Percentiles rank a stretch among this genome's conserved stretches.
Conservation (phyloP, 2,888 invertebrate species). For the Polylopha cassiicola region DNA sequence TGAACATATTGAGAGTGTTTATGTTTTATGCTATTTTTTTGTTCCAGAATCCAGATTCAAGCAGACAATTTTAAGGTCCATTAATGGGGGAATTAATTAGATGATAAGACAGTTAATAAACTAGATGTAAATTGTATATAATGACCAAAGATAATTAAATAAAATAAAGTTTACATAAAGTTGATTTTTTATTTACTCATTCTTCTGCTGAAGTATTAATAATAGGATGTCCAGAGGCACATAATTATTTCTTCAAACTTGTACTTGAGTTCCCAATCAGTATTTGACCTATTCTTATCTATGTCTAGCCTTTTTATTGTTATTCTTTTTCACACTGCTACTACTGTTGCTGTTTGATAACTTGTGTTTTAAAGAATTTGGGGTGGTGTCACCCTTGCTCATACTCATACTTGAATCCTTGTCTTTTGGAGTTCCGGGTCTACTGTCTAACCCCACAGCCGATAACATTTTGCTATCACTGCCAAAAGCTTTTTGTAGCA, state of each 20-base stretch:
- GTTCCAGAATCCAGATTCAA: slow-evolving; percentile 70
- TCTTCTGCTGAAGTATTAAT: slow-evolving; percentile 2
- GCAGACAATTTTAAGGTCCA: slow-evolving; percentile 54
- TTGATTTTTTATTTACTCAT: slow-evolving; percentile 16
- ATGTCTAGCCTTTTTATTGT: slow-evolving; percentile 89
- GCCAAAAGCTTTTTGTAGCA: slow-evolving; percentile 62
- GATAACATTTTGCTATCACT: slow-evolving; percentile 63
- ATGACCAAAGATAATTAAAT: slow-evolving; percentile 14
- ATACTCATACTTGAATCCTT: slow-evolving; percentile 54
- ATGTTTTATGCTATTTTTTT: slow-evolving; percentile 20
- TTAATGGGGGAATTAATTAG: slow-evolving; percentile 46
- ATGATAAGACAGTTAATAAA: slow-evolving; percentile 12
- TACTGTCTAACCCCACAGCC: slow-evolving; percentile 61
- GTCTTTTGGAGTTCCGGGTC: slow-evolving; percentile 71
- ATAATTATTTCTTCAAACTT: slow-evolving; percentile 1
- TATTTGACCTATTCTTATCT: slow-evolving; percentile 71
- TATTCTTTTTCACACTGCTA: slow-evolving; percentile 83
- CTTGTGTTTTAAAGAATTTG: slow-evolving; percentile 75
- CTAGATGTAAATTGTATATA: background rate
- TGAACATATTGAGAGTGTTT: no score
- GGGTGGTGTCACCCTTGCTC: slow-evolving; percentile 58
- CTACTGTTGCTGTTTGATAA: slow-evolving; percentile 52
- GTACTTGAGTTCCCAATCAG: slow-evolving; percentile 6
- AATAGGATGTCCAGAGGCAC: slow-evolving; percentile 8
- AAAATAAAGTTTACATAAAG: slow-evolving; percentile 23